phyloP scores from a whole-genome alignment of 1,140 invertebrate species.

The Zaprionus camerounensis region DNA sequence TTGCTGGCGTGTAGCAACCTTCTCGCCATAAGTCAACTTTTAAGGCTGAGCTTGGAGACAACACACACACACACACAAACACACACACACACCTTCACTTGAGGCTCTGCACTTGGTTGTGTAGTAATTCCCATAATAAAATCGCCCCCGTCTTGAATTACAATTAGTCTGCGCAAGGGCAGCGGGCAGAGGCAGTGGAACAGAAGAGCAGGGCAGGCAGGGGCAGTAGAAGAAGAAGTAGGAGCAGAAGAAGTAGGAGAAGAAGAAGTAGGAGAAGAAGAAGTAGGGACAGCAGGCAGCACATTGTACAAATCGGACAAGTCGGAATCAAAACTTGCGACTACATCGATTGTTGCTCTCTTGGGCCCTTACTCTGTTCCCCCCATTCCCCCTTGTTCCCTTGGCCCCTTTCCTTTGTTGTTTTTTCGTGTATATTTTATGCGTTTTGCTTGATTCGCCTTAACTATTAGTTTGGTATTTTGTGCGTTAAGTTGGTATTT shows the following conservation, averaged over 20 bases:
- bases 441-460: slow-evolving; percentile 51
- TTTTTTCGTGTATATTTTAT: slow-evolving; percentile 15
- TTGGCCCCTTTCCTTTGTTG: background rate
- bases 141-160: slow-evolving; percentile 84
- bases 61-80: slow-evolving; percentile 21
- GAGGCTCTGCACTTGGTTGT: slow-evolving; percentile 47
- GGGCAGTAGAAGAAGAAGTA: slow-evolving; percentile 1
- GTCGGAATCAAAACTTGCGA: slow-evolving; percentile 4
- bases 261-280: background rate
- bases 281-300: background rate
- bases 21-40: slow-evolving; percentile 77
- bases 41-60: slow-evolving; percentile 47
- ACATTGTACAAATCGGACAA: slow-evolving; percentile 1
- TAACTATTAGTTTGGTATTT: slow-evolving; percentile 84
- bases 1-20: slow-evolving; percentile 65
- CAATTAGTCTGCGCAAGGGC: slow-evolving; percentile 80
- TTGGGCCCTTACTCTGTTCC: slow-evolving; percentile 16
- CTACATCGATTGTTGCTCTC: slow-evolving; percentile 43
- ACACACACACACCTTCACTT: slow-evolving; percentile 46
- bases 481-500: slow-evolving; percentile 84
- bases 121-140: slow-evolving; percentile 84
- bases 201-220: too few relatives aligned
- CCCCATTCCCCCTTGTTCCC: slow-evolving; percentile 9
- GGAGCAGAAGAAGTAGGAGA: background rate
- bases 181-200: slow-evolving; percentile 7